Percentiles rank a stretch among this genome's conserved stretches.
Evolutionary conservation across 2,113 vertebrate species (phyloP).

Genomic region (Barbus barbus): DNA sequence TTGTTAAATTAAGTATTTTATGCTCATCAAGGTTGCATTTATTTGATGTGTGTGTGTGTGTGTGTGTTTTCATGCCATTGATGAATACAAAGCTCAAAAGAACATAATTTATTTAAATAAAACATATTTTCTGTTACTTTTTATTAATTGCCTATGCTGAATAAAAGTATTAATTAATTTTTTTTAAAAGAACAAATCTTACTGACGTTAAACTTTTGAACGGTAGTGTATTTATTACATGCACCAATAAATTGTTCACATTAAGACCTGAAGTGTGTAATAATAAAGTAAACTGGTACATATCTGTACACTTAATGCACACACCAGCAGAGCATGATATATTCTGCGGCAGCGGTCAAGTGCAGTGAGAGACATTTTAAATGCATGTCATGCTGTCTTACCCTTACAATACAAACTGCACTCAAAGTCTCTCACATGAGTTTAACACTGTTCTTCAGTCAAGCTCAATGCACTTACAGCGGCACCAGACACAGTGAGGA

Average conservation of each 20-base stretch:
- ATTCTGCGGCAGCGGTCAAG: neutral
- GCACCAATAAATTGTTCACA: neutral
- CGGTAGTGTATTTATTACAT: no score
- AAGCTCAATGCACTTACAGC: neutral
- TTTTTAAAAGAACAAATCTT: no score
- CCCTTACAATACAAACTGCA: neutral
- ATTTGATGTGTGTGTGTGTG: no score
- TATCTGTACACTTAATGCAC: neutral
- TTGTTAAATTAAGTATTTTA: no score
- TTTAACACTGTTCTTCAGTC: slow-evolving; percentile 11
- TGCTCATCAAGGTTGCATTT: neutral
- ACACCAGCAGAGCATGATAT: neutral
- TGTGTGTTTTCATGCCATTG: no score
- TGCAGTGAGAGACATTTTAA: neutral
- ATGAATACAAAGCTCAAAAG: no score
- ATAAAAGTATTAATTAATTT: no score
- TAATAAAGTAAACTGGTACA: no score
- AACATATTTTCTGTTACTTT: no score
- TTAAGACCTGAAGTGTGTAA: neutral
- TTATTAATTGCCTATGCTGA: no score
- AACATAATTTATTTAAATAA: no score
- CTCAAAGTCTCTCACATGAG: neutral
- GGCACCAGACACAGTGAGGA: neutral
- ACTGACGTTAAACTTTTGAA: no score
- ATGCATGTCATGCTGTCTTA: neutral